Conservation (phyloP, 2,113 vertebrate genomes). For the Planiliza haematocheilus region DNA sequence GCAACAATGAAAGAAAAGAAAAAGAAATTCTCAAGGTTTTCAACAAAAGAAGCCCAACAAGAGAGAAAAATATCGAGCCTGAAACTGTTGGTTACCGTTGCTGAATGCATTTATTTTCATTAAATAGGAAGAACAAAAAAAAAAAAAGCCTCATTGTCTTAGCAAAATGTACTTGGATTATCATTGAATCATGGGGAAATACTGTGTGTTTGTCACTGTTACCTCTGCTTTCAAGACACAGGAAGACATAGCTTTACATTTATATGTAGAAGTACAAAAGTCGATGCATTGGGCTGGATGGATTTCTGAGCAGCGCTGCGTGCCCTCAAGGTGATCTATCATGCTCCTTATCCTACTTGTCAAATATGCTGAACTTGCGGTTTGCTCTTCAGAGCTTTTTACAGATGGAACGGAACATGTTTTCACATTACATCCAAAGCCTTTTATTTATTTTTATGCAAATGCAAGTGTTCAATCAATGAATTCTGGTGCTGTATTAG, state of each 20-base stretch:
- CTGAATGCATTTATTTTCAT: slow-evolving; percentile 57
- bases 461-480: slow-evolving; percentile 36
- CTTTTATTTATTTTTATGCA: slow-evolving; percentile 35
- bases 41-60: slow-evolving; percentile 11
- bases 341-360: slow-evolving; percentile 57
- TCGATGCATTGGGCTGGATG: slow-evolving; percentile 41
- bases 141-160: slow-evolving; percentile 16
- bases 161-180: slow-evolving; percentile 33
- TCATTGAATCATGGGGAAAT: slow-evolving; percentile 57
- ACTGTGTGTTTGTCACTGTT: slow-evolving; percentile 62
- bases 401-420: slow-evolving; percentile 32
- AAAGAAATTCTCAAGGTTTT: slow-evolving; percentile 1
- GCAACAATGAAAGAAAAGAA: neutral
- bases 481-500: slow-evolving; percentile 6
- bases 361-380: slow-evolving; percentile 62
- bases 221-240: slow-evolving; percentile 41
- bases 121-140: slow-evolving; percentile 31
- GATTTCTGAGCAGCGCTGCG: slow-evolving; percentile 41
- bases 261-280: slow-evolving; percentile 48
- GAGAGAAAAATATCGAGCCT: slow-evolving; percentile 32
- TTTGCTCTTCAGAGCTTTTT: slow-evolving; percentile 54
- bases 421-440: slow-evolving; percentile 34
- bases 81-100: slow-evolving; percentile 54
- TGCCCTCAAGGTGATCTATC: slow-evolving; percentile 62
- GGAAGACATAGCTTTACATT: slow-evolving; percentile 48